Base-by-base conservation (phyloP, 2,113 vertebrate species). In the Megalops atlanticus region DNA sequence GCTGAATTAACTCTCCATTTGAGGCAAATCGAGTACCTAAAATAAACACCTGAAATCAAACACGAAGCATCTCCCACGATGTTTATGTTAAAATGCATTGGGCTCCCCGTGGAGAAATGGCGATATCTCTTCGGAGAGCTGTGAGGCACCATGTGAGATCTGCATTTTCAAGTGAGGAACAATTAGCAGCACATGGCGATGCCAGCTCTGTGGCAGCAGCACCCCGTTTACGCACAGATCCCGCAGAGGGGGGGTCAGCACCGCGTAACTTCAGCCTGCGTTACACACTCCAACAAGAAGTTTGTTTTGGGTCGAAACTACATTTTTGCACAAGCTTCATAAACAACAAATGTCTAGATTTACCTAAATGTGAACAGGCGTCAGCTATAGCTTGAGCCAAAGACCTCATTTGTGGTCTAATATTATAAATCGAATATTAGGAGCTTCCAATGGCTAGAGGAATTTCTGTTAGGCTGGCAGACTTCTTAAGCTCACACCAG, bases 81-180 rank as follows among this genome's bases (percentile, higher is more conserved):
- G 54, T 78, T 64, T 78, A 54, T 78, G 76, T 78, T 36, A 78
- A 68, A 78, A 78, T 78, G 52, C 76, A 64, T n/a, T 21, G 76
- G 52, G 38, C 76, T 54, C 76, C 76, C 76, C n/a, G 31, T 40
- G 49, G 76, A 78, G 76, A 68, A 54, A 78, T 68, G 54, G 52
- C 68, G 52, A 64, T 64, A 38, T 54, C 70, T 41, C 18, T 78
- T 78, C 68, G 76, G 76, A 64, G 76, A 78, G 76, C 76, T 78
- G 76, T 78, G 76, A 78, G 68, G 52, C 54, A 78, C 76, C 76
- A 68, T 40, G 54, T 78, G 76, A 64, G 54, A 78, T 64, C 76
- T 78, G 54, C 54, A 68, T 78, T 78, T 78, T 78, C 24, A 78
- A 78, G 76, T 68, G 76, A 78, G 54, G 76, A 78, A 78, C 76